phyloP scores from a whole-genome alignment of 2,113 vertebrate species.

The Edolisoma coerulescens region DNA sequence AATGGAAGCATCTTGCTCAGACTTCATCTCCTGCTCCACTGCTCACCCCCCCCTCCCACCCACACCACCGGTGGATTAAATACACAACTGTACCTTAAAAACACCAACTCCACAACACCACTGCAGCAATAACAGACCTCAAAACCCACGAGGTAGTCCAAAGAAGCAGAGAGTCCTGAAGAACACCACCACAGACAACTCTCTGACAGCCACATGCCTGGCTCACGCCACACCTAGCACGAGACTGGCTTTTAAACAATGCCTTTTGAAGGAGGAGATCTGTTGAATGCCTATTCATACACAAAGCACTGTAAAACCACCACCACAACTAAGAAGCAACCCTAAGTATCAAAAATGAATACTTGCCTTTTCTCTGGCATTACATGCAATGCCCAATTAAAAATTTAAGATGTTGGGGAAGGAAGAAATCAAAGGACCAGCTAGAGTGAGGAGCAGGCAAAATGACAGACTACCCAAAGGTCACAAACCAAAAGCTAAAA shows the following conservation, averaged over 20 bases:
- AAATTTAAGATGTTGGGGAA: neutral
- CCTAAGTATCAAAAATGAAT: neutral
- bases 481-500: neutral
- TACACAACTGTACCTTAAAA: slow-evolving; percentile 4
- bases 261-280: neutral
- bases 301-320: slow-evolving; percentile 35
- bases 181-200: neutral
- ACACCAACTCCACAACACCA: slow-evolving; percentile 14
- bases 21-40: neutral
- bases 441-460: neutral
- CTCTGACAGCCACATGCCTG: neutral
- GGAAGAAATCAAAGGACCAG: neutral
- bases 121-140: slow-evolving; percentile 17
- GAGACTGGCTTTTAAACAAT: neutral
- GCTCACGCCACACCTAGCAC: neutral
- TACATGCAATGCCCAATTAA: neutral
- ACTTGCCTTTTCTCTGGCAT: neutral
- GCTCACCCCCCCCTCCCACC: neutral
- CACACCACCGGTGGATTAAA: slow-evolving; percentile 7
- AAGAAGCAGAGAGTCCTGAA: slow-evolving; percentile 38
- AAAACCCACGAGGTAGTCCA: slow-evolving; percentile 69
- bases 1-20: slow-evolving; percentile 44
- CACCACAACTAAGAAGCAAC: slow-evolving; percentile 12
- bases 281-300: neutral
- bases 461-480: neutral